Evolutionary conservation across 2,113 vertebrate species (phyloP).

Genomic region (Poeciliopsis prolifica): DNA sequence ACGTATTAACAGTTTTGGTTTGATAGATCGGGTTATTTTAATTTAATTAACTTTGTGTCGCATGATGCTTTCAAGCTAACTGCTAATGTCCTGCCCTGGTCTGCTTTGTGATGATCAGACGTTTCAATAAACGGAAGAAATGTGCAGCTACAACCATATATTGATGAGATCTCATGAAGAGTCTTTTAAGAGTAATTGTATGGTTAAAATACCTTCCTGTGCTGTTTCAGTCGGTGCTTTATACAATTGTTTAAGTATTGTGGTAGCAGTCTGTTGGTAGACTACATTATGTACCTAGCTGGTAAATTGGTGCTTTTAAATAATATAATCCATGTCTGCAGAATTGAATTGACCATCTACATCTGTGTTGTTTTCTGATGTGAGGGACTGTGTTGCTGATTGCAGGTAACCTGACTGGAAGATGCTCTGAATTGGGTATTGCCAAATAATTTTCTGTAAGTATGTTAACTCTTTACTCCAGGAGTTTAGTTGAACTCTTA

Average conservation of each 20-base stretch:
- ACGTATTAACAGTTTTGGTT: neutral
- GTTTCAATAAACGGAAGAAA: constrained; percentile 17
- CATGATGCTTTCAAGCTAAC: constrained; percentile 42
- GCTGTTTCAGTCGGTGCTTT: neutral
- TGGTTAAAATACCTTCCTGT: neutral
- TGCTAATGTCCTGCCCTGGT: constrained; percentile 29
- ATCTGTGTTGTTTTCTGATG: neutral
- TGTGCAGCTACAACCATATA: neutral
- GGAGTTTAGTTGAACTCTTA: neutral
- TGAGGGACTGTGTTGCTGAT: constrained; percentile 7
- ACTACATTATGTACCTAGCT: neutral
- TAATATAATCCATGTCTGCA: neutral
- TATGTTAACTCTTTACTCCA: constrained; percentile 25
- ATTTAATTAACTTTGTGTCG: constrained; percentile 55
- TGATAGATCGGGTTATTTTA: constrained; percentile 1
- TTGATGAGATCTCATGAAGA: neutral
- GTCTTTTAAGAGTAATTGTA: neutral
- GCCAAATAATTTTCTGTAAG: constrained; percentile 79
- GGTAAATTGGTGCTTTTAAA: neutral
- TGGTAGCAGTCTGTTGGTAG: neutral
- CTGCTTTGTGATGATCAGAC: constrained; percentile 49
- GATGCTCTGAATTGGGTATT: constrained; percentile 78
- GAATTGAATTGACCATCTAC: neutral
- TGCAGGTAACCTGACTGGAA: constrained; percentile 76
- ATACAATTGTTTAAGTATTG: neutral